Conservation (phyloP, 2,797 vertebrate species). For the Melanotaenia nigrans region DNA sequence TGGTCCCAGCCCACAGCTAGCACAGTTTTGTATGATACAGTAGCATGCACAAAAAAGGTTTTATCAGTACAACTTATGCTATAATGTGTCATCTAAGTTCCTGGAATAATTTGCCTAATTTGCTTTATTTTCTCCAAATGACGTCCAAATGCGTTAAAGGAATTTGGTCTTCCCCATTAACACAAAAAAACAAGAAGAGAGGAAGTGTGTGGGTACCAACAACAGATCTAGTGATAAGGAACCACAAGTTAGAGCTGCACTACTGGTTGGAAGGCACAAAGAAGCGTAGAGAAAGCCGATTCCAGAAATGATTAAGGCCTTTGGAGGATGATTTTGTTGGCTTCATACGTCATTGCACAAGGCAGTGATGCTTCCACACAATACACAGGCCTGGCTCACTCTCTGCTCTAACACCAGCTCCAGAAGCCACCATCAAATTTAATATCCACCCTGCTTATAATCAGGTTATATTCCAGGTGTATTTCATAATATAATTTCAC, state of each 20-base stretch:
- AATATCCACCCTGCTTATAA: neutral
- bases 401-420: conserved; percentile 28
- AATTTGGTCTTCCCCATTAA: conserved; percentile 9
- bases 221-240: conserved; percentile 2
- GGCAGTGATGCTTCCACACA: conserved; percentile 46
- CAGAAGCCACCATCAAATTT: neutral
- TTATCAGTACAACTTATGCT: neutral
- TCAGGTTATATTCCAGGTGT: conserved; percentile 4
- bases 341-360: conserved; percentile 50
- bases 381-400: conserved; percentile 41
- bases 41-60: conserved; percentile 10
- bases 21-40: conserved; percentile 6
- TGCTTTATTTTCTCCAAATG: neutral
- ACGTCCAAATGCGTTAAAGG: conserved; percentile 25
- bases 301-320: conserved; percentile 14
- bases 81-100: no score
- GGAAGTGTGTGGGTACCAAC: conserved; percentile 32
- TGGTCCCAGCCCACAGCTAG: conserved; percentile 25
- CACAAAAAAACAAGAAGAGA: conserved; percentile 15
- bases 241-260: conserved; percentile 1
- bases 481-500: neutral
- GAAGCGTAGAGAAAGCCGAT: neutral
- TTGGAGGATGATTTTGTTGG: conserved; percentile 37
- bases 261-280: neutral
- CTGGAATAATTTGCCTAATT: neutral